Conservation (phyloP, 2,888 invertebrate species). For the Himalopsyche japonica region DNA sequence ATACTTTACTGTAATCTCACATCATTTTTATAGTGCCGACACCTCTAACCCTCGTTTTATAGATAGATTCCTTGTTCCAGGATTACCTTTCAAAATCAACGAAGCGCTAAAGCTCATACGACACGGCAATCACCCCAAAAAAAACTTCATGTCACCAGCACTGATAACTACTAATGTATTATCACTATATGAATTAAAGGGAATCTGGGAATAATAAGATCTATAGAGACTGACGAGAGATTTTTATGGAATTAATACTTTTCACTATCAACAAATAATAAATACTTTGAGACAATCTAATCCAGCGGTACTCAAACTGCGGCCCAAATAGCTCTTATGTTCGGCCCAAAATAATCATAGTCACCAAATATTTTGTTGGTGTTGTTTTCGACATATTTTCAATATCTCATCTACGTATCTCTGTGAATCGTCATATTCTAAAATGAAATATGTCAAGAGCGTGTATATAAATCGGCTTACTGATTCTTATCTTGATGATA, state of each 20-base stretch:
- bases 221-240: background rate
- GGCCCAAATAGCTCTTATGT: no score
- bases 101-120: background rate
- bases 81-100: background rate
- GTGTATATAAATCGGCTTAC: no score
- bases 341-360: no score
- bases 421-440: background rate
- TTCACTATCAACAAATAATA: no score
- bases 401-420: background rate
- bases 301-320: no score
- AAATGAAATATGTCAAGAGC: conserved; percentile 7
- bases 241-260: background rate
- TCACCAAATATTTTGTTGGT: no score
- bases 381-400: no score
- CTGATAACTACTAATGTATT: background rate
- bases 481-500: no score
- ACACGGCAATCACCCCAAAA: background rate
- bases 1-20: background rate
- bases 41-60: background rate
- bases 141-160: background rate
- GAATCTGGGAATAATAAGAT: background rate
- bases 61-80: background rate
- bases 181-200: background rate
- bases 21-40: background rate
- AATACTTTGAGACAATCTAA: no score